Evolutionary conservation across 2,113 vertebrate species (phyloP).

Genomic region (Siniperca chuatsi): DNA sequence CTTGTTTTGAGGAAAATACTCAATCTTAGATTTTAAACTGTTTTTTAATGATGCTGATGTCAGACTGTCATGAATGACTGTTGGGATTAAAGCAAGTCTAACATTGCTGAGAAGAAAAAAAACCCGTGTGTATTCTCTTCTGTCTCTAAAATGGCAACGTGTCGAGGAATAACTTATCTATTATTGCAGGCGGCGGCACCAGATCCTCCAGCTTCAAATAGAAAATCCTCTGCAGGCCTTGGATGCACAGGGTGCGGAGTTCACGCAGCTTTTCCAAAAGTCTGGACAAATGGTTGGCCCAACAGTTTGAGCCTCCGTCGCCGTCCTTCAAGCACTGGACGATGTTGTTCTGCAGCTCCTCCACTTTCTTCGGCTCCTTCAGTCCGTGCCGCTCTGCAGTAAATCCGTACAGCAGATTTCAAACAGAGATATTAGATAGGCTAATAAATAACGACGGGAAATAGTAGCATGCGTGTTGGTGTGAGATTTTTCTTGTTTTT

Average conservation of each 20-base stretch:
- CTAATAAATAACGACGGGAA: not conserved
- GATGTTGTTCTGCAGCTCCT: slow-evolving; percentile 95
- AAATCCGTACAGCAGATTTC: not conserved
- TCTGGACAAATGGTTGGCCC: slow-evolving; percentile 92
- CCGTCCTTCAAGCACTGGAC: slow-evolving; percentile 94
- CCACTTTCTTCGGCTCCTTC: slow-evolving; percentile 93
- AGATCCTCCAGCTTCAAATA: slow-evolving; percentile 98
- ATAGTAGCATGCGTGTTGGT: no score
- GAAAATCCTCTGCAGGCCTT: slow-evolving; percentile 98
- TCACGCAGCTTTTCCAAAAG: slow-evolving; percentile 96
- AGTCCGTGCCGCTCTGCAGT: slow-evolving; percentile 93
- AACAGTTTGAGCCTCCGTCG: slow-evolving; percentile 84
- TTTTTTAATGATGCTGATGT: not conserved
- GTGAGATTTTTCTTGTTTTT: no score
- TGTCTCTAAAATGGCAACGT: slow-evolving; percentile 93
- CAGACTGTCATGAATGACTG: slow-evolving; percentile 9
- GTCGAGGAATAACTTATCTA: slow-evolving; percentile 98
- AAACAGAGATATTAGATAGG: not conserved
- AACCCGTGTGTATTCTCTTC: not conserved
- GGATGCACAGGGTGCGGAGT: slow-evolving; percentile 95
- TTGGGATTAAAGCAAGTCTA: not conserved
- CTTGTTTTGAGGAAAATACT: not conserved
- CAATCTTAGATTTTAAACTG: not conserved
- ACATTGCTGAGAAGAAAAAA: not conserved
- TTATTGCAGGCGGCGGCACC: slow-evolving; percentile 96